These are phyloP conservation scores for Ceyx margarethae DNA, from an alignment of 2,113 vertebrate genomes.

Conservation along the genomic window DNA sequence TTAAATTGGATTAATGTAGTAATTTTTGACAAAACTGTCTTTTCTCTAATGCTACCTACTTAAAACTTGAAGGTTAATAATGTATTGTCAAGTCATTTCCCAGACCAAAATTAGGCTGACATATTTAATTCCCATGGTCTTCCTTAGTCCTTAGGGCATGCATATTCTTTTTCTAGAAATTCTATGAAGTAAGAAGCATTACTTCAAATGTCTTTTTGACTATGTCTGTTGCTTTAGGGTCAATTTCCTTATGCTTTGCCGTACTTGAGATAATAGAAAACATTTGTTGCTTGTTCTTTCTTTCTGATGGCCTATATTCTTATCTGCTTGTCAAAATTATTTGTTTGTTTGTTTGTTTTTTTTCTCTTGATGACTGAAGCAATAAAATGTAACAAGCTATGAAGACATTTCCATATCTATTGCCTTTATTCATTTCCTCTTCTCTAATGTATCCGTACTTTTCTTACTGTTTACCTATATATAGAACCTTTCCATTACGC, in stretches of 20 bases:
- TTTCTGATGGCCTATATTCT: neutral
- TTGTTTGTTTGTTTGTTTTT: neutral
- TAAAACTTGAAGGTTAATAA: neutral
- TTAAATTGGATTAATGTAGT: neutral
- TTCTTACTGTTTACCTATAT: too few relatives aligned
- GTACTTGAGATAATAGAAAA: neutral
- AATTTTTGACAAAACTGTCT: neutral
- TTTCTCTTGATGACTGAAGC: neutral
- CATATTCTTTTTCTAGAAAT: neutral
- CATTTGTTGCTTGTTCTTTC: neutral
- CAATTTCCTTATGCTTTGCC: neutral
- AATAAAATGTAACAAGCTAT: neutral
- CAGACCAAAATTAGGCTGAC: neutral
- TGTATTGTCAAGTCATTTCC: neutral
- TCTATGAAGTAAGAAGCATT: neutral
- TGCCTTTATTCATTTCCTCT: too few relatives aligned
- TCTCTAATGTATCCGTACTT: too few relatives aligned
- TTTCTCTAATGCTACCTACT: neutral
- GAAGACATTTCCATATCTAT: too few relatives aligned
- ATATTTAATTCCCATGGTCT: neutral
- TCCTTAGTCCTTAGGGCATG: neutral
- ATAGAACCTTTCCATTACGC: too few relatives aligned
- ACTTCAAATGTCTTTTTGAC: conserved; percentile 19
- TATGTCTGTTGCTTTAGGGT: conserved; percentile 21
- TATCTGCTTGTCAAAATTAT: neutral